Evolutionary conservation across 2,888 invertebrate genomes (phyloP).

Genomic region (Xanthorhoe designata): DNA sequence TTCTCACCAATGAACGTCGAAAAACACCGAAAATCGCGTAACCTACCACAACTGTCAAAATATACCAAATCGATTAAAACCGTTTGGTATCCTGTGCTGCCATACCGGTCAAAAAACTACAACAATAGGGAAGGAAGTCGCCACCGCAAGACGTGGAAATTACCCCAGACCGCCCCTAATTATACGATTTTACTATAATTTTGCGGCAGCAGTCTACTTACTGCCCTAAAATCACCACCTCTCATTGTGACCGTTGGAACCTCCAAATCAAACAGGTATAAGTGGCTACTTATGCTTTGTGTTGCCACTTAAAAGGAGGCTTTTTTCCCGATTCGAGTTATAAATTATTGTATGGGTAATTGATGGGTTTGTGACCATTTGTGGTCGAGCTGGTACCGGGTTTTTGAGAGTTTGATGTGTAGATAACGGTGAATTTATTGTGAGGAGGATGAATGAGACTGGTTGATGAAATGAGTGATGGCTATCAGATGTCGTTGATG

Average conservation of each 20-base stretch:
- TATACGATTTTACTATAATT: constrained; percentile 80
- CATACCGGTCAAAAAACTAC: constrained; percentile 51
- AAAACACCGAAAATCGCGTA: constrained; percentile 59
- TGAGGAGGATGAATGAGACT: constrained; percentile 30
- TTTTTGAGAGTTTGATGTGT: constrained; percentile 39
- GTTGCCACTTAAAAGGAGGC: constrained; percentile 49
- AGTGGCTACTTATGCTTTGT: constrained; percentile 44
- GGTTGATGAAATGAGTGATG: constrained; percentile 28
- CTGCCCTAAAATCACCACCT: constrained; percentile 74
- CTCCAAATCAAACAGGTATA: constrained; percentile 73
- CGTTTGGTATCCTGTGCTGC: constrained; percentile 61
- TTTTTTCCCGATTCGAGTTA: constrained; percentile 46
- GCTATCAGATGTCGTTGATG: constrained; percentile 51
- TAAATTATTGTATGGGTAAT: constrained; percentile 62
- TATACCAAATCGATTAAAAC: constrained; percentile 79
- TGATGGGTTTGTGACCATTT: constrained; percentile 43
- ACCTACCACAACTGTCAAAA: constrained; percentile 81
- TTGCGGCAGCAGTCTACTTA: constrained; percentile 67
- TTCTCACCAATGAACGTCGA: constrained; percentile 39
- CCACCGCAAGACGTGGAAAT: constrained; percentile 78
- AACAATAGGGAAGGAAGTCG: constrained; percentile 81
- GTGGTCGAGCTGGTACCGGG: constrained; percentile 40
- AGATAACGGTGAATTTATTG: constrained; percentile 37
- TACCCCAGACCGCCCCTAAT: constrained; percentile 75
- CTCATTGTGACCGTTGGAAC: constrained; percentile 63